Conservation (phyloP, 2,113 vertebrate species). For the Macaca mulatta region DNA sequence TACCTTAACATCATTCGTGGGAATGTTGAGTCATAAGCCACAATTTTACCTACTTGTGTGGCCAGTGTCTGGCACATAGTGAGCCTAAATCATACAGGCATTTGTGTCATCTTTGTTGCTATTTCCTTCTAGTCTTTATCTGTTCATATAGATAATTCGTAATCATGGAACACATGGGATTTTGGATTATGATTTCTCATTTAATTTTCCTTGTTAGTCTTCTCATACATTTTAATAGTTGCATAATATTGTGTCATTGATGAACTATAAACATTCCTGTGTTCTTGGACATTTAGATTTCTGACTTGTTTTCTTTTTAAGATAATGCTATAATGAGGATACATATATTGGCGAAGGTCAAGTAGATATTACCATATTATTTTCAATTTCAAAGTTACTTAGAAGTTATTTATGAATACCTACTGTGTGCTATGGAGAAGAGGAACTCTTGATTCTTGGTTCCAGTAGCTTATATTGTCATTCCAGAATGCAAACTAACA, state of each 20-base stretch:
- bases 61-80: not conserved
- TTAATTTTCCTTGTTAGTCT: slow-evolving; percentile 15
- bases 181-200: slow-evolving; percentile 14
- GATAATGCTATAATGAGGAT: not conserved
- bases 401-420: not conserved
- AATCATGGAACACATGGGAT: not conserved
- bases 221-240: slow-evolving; percentile 30
- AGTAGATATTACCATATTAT: not conserved
- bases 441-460: slow-evolving; percentile 29
- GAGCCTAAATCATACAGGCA: not conserved
- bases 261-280: not conserved
- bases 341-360: not conserved
- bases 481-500: not conserved
- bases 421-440: not conserved
- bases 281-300: not conserved
- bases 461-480: not conserved
- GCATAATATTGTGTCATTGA: not conserved
- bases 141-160: not conserved
- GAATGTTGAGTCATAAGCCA: not conserved
- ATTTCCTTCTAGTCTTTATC: not conserved
- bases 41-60: not conserved
- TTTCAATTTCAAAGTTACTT: not conserved
- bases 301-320: slow-evolving; percentile 22
- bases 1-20: not conserved
- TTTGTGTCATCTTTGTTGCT: not conserved